Conservation (phyloP, 2,888 invertebrate genomes). For the Apamea sordens region DNA sequence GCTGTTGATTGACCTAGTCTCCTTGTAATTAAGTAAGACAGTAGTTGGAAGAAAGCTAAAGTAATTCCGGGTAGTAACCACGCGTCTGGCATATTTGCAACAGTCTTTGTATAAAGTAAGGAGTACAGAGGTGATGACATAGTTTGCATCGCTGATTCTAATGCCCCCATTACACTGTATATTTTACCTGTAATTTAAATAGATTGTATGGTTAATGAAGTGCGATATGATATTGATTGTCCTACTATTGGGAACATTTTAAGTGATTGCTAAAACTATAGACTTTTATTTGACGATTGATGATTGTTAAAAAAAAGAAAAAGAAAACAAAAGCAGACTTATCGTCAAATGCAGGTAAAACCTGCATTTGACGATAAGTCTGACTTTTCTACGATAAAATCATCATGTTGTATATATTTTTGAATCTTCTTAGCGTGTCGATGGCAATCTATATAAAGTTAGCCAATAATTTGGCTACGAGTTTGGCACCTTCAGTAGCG, state of each 20-base stretch:
- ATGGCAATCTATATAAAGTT: too few relatives aligned
- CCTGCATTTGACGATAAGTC: neutral
- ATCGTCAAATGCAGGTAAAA: too few relatives aligned
- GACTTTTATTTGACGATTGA: neutral
- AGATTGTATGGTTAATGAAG: neutral
- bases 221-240: too few relatives aligned
- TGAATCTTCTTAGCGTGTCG: too few relatives aligned
- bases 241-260: neutral
- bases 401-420: neutral
- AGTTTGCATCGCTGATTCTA: constrained; percentile 87
- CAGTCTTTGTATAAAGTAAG: constrained; percentile 84
- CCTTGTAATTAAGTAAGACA: constrained; percentile 79
- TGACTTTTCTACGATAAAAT: neutral
- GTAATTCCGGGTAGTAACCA: constrained; percentile 85
- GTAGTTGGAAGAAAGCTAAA: constrained; percentile 79
- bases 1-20: constrained; percentile 65
- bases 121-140: constrained; percentile 85
- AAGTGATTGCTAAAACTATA: neutral
- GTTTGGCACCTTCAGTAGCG: too few relatives aligned
- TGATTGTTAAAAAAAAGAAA: neutral
- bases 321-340: too few relatives aligned
- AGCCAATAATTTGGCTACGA: too few relatives aligned
- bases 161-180: constrained; percentile 86
- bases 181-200: constrained; percentile 84
- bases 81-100: constrained; percentile 81